Percentiles rank a stretch among this genome's conserved stretches.
Conservation (phyloP, 2,797 vertebrate genomes). For the Chelonia mydas region DNA sequence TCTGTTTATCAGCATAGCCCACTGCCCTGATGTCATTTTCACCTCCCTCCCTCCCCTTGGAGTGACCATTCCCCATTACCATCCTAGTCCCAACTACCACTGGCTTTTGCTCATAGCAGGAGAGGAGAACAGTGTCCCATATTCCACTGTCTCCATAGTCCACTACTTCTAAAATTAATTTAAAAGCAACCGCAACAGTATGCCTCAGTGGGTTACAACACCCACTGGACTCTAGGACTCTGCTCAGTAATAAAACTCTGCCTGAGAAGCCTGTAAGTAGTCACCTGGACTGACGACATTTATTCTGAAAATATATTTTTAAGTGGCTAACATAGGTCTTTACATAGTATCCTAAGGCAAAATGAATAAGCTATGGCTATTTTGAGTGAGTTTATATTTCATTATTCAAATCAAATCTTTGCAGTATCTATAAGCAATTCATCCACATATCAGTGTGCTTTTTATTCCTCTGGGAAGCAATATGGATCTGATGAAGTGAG, state of each 20-base stretch:
- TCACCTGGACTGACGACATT: neutral
- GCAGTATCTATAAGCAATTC: neutral
- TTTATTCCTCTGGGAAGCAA: neutral
- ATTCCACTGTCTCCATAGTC: neutral
- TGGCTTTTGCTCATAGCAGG: neutral
- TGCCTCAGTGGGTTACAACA: neutral
- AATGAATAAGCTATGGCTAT: accelerated
- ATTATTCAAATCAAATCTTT: neutral
- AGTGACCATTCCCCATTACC: neutral
- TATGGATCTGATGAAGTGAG: neutral
- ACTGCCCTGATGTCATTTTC: neutral
- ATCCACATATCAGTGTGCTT: neutral
- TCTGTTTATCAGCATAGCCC: neutral
- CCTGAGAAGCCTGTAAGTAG: neutral
- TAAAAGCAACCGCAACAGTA: neutral
- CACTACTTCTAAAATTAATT: neutral
- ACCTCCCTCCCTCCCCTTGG: neutral
- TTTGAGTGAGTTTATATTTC: neutral
- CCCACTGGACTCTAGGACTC: neutral
- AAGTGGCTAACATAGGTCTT: accelerated
- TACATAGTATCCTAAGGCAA: neutral
- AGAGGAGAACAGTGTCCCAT: accelerated
- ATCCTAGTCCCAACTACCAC: neutral
- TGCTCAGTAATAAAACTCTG: neutral
- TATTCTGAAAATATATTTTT: neutral